These are phyloP conservation scores for Pipistrellus pygmaeus DNA, from an alignment of 2,797 vertebrate genomes.

Conservation along the genomic window DNA sequence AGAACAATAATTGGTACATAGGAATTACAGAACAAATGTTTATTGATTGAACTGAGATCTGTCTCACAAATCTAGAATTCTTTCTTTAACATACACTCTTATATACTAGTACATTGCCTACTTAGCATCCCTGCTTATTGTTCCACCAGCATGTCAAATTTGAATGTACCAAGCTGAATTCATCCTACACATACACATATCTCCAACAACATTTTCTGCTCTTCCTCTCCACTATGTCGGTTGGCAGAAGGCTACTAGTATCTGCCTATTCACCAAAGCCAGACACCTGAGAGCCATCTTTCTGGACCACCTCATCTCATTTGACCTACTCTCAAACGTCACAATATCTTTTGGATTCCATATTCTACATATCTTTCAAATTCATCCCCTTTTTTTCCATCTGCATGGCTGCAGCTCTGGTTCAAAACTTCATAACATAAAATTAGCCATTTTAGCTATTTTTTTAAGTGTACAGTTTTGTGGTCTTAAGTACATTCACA, in stretches of 20 bases:
- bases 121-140: background rate
- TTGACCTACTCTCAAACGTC: background rate
- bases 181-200: background rate
- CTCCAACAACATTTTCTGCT: background rate
- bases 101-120: background rate
- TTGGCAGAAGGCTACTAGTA: background rate
- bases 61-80: background rate
- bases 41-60: conserved; percentile 5
- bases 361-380: background rate
- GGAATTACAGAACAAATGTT: background rate
- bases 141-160: background rate
- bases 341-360: background rate
- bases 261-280: background rate
- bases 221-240: background rate
- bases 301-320: background rate
- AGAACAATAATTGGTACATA: background rate
- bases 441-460: background rate
- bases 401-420: background rate
- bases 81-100: background rate
- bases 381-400: background rate
- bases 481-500: background rate
- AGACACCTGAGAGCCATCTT: background rate
- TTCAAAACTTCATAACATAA: background rate
- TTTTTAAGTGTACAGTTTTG: background rate
- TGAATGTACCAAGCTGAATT: background rate